These are phyloP conservation scores for Gryllus longicercus DNA, from an alignment of 2,888 invertebrate genomes.

Conservation along the genomic window DNA sequence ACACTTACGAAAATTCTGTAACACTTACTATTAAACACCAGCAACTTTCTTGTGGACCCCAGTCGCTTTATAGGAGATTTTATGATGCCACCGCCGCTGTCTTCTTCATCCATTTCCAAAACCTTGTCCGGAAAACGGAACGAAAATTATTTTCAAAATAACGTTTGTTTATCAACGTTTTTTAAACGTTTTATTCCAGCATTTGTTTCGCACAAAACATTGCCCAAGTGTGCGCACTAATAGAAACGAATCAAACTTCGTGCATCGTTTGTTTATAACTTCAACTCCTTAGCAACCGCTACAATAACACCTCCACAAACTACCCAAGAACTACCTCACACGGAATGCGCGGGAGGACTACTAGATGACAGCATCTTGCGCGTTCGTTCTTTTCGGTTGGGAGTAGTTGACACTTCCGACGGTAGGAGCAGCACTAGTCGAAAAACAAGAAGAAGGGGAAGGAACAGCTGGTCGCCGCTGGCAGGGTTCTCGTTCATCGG, in stretches of 20 bases:
- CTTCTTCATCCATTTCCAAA: constrained; percentile 64
- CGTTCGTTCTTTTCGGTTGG: not conserved
- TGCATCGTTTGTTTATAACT: constrained; percentile 17
- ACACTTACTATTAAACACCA: constrained; percentile 74
- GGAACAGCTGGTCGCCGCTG: too few relatives aligned
- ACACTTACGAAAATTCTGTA: not conserved
- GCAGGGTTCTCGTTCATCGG: too few relatives aligned
- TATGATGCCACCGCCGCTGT: constrained; percentile 57
- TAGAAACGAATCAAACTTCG: not conserved
- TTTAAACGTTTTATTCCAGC: too few relatives aligned
- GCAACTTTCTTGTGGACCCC: constrained; percentile 75
- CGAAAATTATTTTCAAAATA: not conserved
- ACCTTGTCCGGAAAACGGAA: not conserved
- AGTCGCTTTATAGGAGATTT: constrained; percentile 77
- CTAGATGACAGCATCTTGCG: not conserved
- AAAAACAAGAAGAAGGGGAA: not conserved
- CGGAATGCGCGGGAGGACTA: not conserved
- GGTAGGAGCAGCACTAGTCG: not conserved
- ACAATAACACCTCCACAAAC: not conserved
- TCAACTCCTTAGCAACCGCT: not conserved
- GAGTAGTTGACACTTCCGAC: not conserved
- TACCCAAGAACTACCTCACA: not conserved
- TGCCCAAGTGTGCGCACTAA: not conserved
- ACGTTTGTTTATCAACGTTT: too few relatives aligned
- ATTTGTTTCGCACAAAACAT: not conserved